Conservation (phyloP, 2,113 vertebrate genomes). For the Ciconia boyciana region DNA sequence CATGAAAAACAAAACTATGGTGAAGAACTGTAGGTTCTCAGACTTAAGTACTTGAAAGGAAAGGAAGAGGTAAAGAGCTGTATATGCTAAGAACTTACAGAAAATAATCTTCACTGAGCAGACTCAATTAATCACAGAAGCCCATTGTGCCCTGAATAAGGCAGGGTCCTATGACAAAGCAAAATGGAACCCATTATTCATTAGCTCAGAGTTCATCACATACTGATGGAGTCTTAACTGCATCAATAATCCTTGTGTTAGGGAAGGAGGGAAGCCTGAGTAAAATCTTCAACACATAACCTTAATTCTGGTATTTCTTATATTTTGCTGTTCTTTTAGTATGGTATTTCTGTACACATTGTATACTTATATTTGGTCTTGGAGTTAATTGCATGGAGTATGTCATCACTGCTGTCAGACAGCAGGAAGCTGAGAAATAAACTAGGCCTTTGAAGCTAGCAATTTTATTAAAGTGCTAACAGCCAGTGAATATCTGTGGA, state of each 20-base stretch:
- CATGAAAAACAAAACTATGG: not conserved
- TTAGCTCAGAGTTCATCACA: not conserved
- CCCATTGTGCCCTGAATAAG: not conserved
- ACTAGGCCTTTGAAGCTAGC: not conserved
- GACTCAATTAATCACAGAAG: not conserved
- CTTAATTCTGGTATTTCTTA: not conserved
- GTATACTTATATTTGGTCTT: not conserved
- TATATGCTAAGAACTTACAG: not conserved
- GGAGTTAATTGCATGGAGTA: not conserved
- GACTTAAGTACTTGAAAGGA: not conserved
- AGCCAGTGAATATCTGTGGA: not conserved
- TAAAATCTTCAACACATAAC: not conserved
- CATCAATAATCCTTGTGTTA: not conserved
- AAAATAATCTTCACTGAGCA: not conserved
- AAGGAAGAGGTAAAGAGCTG: not conserved
- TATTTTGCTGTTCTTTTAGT: not conserved
- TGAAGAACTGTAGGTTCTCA: not conserved
- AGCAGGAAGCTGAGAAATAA: not conserved
- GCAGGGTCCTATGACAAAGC: not conserved
- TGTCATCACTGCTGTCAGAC: not conserved
- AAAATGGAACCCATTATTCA: not conserved
- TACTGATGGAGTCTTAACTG: not conserved
- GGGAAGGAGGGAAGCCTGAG: not conserved
- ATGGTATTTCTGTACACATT: not conserved
- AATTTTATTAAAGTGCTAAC: slow-evolving; percentile 11